Evolutionary conservation across 1,140 invertebrate genomes (phyloP).

Genomic region (Oreohelix idahoensis): DNA sequence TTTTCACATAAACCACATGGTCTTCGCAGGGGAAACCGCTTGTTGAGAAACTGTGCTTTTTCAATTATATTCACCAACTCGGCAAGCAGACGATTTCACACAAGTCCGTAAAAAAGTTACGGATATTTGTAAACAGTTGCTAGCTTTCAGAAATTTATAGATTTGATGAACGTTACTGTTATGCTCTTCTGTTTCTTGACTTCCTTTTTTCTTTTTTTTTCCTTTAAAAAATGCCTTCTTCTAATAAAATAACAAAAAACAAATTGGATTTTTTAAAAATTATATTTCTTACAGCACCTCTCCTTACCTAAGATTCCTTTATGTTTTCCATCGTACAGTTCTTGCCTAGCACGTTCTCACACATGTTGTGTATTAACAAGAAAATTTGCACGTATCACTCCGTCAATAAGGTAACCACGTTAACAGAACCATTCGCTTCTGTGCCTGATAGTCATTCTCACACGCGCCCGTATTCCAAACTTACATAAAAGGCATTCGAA

Average conservation of each 20-base stretch:
- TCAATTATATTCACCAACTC: background rate
- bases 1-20: conserved; percentile 11
- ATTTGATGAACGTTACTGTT: background rate
- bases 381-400: background rate
- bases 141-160: conserved; percentile 7
- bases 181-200: too few species aligned
- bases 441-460: background rate
- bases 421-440: background rate
- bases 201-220: too few species aligned
- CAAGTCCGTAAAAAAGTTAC: background rate
- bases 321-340: background rate
- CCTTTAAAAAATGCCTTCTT: too few species aligned
- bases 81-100: background rate
- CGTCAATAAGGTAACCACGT: background rate
- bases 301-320: too few species aligned
- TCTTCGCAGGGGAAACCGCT: background rate
- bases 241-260: too few species aligned
- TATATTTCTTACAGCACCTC: too few species aligned
- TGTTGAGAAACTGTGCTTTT: background rate
- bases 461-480: background rate
- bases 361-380: background rate
- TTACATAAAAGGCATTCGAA: conserved; percentile 4
- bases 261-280: too few species aligned
- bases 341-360: background rate
- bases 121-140: conserved; percentile 15